Evolutionary conservation across 2,888 invertebrate species (phyloP), one percentile per base, ranked within the genome.

Genomic region (Aleiodes leptofemur): DNA sequence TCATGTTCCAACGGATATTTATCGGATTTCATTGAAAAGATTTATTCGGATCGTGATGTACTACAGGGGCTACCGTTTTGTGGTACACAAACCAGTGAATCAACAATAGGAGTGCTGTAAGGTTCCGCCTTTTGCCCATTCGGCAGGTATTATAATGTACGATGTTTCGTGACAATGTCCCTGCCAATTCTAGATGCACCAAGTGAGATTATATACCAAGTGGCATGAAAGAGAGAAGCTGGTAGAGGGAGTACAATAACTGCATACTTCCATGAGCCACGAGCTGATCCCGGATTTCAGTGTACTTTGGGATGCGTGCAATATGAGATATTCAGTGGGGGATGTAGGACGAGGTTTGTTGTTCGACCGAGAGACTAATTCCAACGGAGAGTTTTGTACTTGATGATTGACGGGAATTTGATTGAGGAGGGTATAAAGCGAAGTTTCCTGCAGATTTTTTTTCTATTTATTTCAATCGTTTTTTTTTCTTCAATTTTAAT

Each of bases 61-160:
- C 13, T 31, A 38, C 13, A 16, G 31, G 7, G 59, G 64, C n/a
- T 16, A 23, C 43, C 48, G 43, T 59, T 59, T 13, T 59, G 13
- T 16, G 48, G 9, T 23, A 16, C 16, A 16, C 16, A 53, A 53
- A 16, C 53, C 53, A 53, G 64, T 14, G 57, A 31, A 31, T n/a
- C 34, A n/a, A 68, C 68, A 68, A 68, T 68, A 31, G 51, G 23
- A 51, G 53, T 16, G 48, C 23, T 48, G 64, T 11, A 23, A 64
- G 16, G 48, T 48, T 48, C 48, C 43, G 64, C 48, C 43, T 64
- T 64, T 48, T 53, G n/a, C 5, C 51, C 51, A 29, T 68, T 68
- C 68, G 34, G 53, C 68, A 68, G 68, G 68, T 68, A 68, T 68
- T 68, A 68, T 66, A 66, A 66, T 68, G 51, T 68, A 50, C 51